Evolutionary conservation across 2,113 vertebrate species (phyloP).

Genomic region (Empidonax alnorum): DNA sequence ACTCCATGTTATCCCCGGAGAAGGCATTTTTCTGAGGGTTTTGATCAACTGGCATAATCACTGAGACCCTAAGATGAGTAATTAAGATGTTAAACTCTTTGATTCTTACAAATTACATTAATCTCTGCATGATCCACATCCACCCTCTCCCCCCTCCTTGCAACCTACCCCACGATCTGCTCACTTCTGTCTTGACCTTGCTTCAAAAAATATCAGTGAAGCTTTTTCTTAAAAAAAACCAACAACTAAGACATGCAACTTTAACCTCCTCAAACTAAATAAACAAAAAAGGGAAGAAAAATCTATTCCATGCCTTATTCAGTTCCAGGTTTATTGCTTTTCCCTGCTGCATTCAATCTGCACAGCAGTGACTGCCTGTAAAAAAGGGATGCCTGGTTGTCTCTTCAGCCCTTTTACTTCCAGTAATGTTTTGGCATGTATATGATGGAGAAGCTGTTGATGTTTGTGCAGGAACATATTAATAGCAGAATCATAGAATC

Average conservation of each 20-base stretch:
- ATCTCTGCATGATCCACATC: neutral
- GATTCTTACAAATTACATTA: neutral
- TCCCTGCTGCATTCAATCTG: neutral
- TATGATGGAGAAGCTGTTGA: neutral
- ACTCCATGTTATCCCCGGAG: neutral
- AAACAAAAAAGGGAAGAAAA: neutral
- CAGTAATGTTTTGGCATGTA: neutral
- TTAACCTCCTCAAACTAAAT: neutral
- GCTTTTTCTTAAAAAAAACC: neutral
- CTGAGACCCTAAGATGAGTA: neutral
- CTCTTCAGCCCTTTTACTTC: neutral
- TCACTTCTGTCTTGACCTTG: neutral
- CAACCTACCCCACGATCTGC: neutral
- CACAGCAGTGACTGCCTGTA: neutral
- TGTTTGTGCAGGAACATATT: neutral
- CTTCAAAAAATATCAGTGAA: neutral
- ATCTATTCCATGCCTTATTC: neutral
- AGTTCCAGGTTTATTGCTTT: neutral
- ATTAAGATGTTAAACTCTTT: neutral
- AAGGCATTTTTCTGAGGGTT: neutral
- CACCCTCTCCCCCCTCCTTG: neutral
- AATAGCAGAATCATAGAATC: neutral
- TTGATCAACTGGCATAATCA: neutral
- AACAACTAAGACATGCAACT: neutral
- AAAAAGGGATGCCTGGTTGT: neutral